A percentile compares a stretch with the other conserved stretches of the same genome.
These are phyloP conservation scores for Ancistrus triradiatus DNA, from an alignment of 2,113 vertebrate genomes.

Conservation along the genomic window DNA sequence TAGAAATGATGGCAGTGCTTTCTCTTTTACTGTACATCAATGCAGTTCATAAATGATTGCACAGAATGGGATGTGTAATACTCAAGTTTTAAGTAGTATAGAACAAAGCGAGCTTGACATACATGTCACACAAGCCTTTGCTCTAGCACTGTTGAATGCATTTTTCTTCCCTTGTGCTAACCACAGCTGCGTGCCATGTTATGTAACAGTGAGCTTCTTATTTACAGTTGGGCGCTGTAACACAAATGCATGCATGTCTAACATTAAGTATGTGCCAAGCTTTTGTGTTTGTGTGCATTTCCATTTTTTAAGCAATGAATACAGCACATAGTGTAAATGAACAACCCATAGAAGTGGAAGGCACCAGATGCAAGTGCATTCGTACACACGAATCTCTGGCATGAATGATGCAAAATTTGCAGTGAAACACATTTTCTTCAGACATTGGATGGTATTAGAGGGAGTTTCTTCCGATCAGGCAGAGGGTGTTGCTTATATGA, in stretches of 20 bases:
- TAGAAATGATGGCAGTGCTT: too few species aligned
- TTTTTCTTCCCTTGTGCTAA: conserved; percentile 11
- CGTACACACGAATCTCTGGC: too few species aligned
- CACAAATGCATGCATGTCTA: background rate
- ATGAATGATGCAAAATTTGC: too few species aligned
- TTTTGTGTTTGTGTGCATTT: background rate
- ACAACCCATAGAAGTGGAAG: too few species aligned
- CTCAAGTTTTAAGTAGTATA: background rate
- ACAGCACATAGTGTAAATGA: too few species aligned
- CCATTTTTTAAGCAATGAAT: too few species aligned
- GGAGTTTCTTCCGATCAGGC: too few species aligned
- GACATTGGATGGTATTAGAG: too few species aligned
- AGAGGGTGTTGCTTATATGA: too few species aligned
- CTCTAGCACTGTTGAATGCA: background rate
- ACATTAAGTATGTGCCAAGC: background rate
- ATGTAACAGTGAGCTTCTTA: conserved; percentile 10
- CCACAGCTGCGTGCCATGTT: conserved; percentile 21
- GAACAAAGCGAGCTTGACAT: background rate
- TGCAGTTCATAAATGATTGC: background rate
- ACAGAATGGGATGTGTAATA: background rate
- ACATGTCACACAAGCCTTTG: background rate
- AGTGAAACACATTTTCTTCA: too few species aligned
- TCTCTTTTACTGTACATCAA: too few species aligned
- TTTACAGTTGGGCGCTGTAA: background rate
- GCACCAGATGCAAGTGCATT: too few species aligned